Conservation (phyloP, 2,888 invertebrate genomes). For the Cataglyphis cursor region DNA sequence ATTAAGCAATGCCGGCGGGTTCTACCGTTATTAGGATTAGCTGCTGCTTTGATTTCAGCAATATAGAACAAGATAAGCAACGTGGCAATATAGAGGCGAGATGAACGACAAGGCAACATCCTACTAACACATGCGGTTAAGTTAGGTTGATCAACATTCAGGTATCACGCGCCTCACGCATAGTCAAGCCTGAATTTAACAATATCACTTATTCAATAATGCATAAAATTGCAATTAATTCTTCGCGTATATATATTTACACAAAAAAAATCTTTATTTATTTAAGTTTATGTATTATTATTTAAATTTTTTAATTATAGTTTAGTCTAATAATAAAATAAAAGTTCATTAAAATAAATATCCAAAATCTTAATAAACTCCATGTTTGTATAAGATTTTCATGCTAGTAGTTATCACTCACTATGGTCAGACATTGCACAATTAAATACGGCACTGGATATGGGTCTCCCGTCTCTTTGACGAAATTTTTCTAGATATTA, state of each 20-base stretch:
- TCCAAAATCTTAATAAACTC: not conserved
- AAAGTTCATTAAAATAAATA: not conserved
- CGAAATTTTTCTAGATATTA: constrained; percentile 34
- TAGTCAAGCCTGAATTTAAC: constrained; percentile 26
- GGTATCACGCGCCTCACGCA: constrained; percentile 21
- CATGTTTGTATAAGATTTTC: not conserved
- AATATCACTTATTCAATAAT: not conserved
- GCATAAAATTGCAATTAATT: not conserved
- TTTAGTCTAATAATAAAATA: not conserved
- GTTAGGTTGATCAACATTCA: constrained; percentile 45
- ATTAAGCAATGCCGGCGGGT: constrained; percentile 14
- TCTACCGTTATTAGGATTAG: constrained; percentile 34
- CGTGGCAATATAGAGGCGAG: constrained; percentile 29
- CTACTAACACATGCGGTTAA: constrained; percentile 22
- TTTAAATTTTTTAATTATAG: not conserved
- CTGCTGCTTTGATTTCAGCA: constrained; percentile 39
- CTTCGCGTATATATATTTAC: not conserved
- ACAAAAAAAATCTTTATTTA: not conserved
- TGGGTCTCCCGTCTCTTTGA: constrained; percentile 3
- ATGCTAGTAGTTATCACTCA: not conserved
- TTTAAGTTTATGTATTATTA: not conserved
- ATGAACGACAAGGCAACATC: constrained; percentile 46
- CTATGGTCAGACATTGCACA: constrained; percentile 12
- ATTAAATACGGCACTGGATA: not conserved
- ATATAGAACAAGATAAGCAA: constrained; percentile 39